Base-by-base conservation (phyloP, 1,140 invertebrate species). In the Drosophila nasuta region DNA sequence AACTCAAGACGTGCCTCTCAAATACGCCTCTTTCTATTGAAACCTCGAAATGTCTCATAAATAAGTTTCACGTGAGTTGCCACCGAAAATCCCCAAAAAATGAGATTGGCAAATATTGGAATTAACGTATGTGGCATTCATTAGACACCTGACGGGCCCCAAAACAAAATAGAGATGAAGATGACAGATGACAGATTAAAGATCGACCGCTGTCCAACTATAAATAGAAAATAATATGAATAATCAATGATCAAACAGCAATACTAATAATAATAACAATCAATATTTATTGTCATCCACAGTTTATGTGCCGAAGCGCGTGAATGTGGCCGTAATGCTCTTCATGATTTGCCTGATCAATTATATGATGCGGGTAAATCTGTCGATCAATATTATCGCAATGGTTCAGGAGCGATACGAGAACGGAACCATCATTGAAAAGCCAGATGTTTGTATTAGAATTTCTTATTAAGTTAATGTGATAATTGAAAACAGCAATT, bases 281-380 rank as follows among this genome's bases (percentile, higher is more conserved):
- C 49, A 79, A 79, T 87, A 76, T 87, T 82, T 81, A 17, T 20
- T 79, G 13, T 46, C 43, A 17, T 62, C 71, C 48, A 41, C 81
- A 92, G 91, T 90, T 49, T 77, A 81, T 64, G 81, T 92, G 66
- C 91, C 91, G 30, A 92, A 92, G 72, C 88, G 91, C 60, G 25
- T 92, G n/a, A 92, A 91, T 30, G 59, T 96, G 33, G 96, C 94
- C n/a, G 91, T 95, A 1, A 95, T 96, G 94, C 93, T 96, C 80
- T 96, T 96, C 74, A 93, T 95, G 33, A 95, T 95, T 35, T 96
- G 95, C 66, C 95, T 96, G 93, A 94, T 96, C 51, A 94, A 94
- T 5, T 96, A 96, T 83, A 95, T 96, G 92, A 94, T 96, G 60
- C 93, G 95, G 58, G 95, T 96, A 11, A 96, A 96, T 93, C 94